Base-by-base conservation (phyloP, 1,140 invertebrate species). In the Drosophila sucinea region DNA sequence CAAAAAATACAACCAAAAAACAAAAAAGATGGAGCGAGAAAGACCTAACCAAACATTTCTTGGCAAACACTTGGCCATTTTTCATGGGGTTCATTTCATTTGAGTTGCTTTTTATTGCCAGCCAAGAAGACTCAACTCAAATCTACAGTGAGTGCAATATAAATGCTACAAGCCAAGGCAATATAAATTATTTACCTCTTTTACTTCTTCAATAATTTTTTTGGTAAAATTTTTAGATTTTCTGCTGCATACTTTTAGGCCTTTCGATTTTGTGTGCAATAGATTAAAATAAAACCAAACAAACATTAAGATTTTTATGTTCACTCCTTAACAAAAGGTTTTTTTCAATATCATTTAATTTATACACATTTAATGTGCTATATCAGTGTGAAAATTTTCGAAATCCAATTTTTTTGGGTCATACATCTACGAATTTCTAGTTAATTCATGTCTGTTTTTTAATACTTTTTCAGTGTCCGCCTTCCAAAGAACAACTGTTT, bases 21-120 rank as follows among this genome's bases (percentile, higher is more conserved):
- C 10, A 35, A 25, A 35, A 30, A 11, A 54, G 32, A 51, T 29
- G 4, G 41, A 54, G 32, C 23, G 38, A 40, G 23, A 76, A 65
- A 79, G 76, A 87, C 79, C 83, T 79, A 87, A 86, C 76, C 83
- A 86, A 86, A 86, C 83, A 86, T 83, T 86, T 86, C 83, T 86
- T 86, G 83, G 83, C 83, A 86, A 86, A 86, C 83, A 86, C 83
- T 86, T 77, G 64, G 67, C 83, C 83, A 87, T 86, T 86, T 87
- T 86, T 86, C 83, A 86, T 87, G 79, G 79, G 83, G 83, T 86
- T 86, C 83, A 86, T 86, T 86, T 87, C 76, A 87, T 82, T 86
- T 79, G 64, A 87, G 83, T 87, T 83, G 76, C 76, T 87, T 87
- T 87, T 87, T 86, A 87, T 83, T 73, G 83, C 71, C 70, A 81